A percentile compares a stretch with the other conserved stretches of the same genome.
phyloP scores from a whole-genome alignment of 2,888 invertebrate genomes.

The Macropis europaea region DNA sequence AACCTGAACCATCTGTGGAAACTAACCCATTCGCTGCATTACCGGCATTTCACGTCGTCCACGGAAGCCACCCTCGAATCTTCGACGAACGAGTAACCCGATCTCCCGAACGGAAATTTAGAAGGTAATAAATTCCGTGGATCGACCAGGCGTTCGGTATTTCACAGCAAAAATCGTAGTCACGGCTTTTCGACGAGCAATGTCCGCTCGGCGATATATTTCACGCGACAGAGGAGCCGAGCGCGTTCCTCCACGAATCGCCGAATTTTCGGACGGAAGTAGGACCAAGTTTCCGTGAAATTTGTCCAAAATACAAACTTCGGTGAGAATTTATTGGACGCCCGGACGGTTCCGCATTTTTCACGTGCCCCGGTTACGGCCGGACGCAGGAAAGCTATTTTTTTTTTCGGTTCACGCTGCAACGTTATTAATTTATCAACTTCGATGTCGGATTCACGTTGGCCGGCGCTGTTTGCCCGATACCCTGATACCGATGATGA shows the following conservation, averaged over 20 bases:
- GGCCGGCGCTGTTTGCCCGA: constrained; percentile 27
- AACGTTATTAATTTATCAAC: constrained; percentile 44
- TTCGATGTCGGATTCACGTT: constrained; percentile 11
- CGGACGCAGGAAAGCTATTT: neutral
- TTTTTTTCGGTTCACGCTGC: constrained; percentile 20
- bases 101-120: constrained; percentile 3
- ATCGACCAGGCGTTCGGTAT: neutral
- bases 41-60: neutral
- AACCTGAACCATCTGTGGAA: no score
- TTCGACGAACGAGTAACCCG: constrained; percentile 6
- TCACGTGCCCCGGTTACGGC: constrained; percentile 4
- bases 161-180: constrained; percentile 7
- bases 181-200: neutral
- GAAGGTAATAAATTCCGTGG: constrained; percentile 12
- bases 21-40: neutral
- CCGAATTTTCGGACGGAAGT: constrained; percentile 24
- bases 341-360: constrained; percentile 22
- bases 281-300: constrained; percentile 25
- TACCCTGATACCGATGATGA: constrained; percentile 39
- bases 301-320: constrained; percentile 42
- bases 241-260: constrained; percentile 4
- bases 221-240: neutral
- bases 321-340: constrained; percentile 40
- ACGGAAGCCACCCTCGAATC: neutral
- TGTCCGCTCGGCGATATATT: constrained; percentile 12